Percentiles rank a stretch among this genome's conserved stretches.
phyloP scores from a whole-genome alignment of 2,797 vertebrate genomes.

The Botia almorhae region DNA sequence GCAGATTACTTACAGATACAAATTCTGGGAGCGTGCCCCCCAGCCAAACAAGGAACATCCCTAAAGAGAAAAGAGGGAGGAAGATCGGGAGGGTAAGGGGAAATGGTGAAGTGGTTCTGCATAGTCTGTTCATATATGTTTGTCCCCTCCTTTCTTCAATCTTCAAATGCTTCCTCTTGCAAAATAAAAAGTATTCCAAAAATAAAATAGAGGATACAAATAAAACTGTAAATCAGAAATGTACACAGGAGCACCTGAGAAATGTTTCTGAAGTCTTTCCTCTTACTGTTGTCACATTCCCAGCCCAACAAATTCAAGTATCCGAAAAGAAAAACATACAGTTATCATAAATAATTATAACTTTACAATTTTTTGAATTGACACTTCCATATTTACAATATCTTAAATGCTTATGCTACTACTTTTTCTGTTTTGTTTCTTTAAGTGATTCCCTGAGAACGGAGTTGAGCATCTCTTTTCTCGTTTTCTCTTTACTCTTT shows the following conservation, averaged over 20 bases:
- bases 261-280: constrained; percentile 85
- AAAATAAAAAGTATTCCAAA: constrained; percentile 69
- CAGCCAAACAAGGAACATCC: constrained; percentile 36
- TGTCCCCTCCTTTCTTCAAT: constrained; percentile 68
- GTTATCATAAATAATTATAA: constrained; percentile 99
- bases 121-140: constrained; percentile 78
- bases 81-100: constrained; percentile 40
- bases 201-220: constrained; percentile 55
- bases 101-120: constrained; percentile 78
- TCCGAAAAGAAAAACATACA: constrained; percentile 82
- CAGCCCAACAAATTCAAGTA: constrained; percentile 87
- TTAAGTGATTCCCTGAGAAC: constrained; percentile 99
- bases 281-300: constrained; percentile 77
- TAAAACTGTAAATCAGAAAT: constrained; percentile 67
- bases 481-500: constrained; percentile 78
- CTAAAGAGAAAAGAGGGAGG: constrained; percentile 44
- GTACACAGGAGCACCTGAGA: constrained; percentile 93
- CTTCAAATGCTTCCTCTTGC: constrained; percentile 71
- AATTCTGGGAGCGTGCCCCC: constrained; percentile 52
- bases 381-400: constrained; percentile 99
- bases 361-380: constrained; percentile 98
- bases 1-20: constrained; percentile 60
- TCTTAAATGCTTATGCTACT: constrained; percentile 96
- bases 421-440: constrained; percentile 88
- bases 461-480: constrained; percentile 82